Base-by-base conservation (phyloP, 1,140 invertebrate species). In the Microplitis mediator region DNA sequence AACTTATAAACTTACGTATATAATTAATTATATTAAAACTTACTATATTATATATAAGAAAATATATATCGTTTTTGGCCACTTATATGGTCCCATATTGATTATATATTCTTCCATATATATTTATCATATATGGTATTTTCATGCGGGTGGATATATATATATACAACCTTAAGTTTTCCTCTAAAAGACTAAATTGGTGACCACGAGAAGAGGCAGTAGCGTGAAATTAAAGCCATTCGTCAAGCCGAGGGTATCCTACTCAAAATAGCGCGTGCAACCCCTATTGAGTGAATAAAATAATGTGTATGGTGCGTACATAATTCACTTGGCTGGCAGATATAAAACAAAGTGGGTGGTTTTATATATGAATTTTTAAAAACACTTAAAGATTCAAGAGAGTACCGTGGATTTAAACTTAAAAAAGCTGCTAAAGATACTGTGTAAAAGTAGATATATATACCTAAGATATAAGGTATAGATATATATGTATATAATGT, bases 151-250 rank as follows among this genome's bases (percentile, higher is more conserved):
- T 9, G 11, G 6, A 45, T 9, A 45, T 45, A 9, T 45, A 45
- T 9, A 45, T 45, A 9, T 45, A 45, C 39, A 45, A 45, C 6
- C 39, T 45, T 45, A 45, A 11, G 23, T 23, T 23, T 23, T 23
- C 23, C 34, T 32, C 63, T 56, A 50, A 45, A 66, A 75, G 72
- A 73, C 65, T 50, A 71, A 73, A 68, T 75, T 63, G 32, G 67
- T 71, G 71, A 75, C 74, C 74, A 51, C 71, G 63, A 54, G 35
- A 63, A 39, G 56, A 66, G 32, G 11, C 23, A 39, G 74, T 75
- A 75, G 71, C 70, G 77, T 77, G 76, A 78, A 81, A 80, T 80
- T 76, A 77, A 76, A 79, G 73, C 75, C 79, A 80, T 79, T 79
- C 73, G 72, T 78, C 77, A 74, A 70, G 69, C 66, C 62, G 75